Evolutionary conservation across 2,888 invertebrate genomes (phyloP).

Genomic region (Nephrotoma appendiculata): DNA sequence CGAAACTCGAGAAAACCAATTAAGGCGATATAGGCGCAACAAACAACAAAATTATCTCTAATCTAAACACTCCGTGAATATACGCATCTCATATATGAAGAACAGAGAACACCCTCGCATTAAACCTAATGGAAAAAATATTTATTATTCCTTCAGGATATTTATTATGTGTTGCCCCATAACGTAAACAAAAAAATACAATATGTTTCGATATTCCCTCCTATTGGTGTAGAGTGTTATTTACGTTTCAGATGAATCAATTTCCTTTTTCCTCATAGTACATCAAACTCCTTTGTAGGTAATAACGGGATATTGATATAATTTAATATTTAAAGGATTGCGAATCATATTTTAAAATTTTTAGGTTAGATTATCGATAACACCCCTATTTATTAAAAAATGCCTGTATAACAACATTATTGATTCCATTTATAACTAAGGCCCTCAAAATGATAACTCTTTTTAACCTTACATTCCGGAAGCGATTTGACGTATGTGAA

Average conservation of each 20-base stretch:
- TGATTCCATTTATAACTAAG: too few relatives aligned
- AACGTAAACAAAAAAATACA: background rate
- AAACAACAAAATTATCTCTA: background rate
- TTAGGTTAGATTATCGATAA: background rate
- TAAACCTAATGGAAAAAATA: background rate
- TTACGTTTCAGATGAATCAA: background rate
- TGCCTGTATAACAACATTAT: too few relatives aligned
- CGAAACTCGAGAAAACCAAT: background rate
- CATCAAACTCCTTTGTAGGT: background rate
- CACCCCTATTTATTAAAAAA: background rate
- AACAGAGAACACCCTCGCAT: background rate
- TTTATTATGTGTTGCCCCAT: background rate
- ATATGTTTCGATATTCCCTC: background rate
- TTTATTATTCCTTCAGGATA: background rate
- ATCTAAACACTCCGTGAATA: background rate
- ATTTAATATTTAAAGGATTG: background rate
- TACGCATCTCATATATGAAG: background rate
- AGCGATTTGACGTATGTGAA: too few relatives aligned
- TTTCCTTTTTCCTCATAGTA: background rate
- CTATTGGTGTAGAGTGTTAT: background rate
- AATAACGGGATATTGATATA: background rate
- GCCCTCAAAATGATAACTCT: too few relatives aligned
- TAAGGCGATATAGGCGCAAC: background rate
- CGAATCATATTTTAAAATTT: background rate
- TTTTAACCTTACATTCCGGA: too few relatives aligned